These are phyloP conservation scores for Myrmecophaga tridactyla DNA, from an alignment of 2,113 vertebrate genomes.

Conservation along the genomic window DNA sequence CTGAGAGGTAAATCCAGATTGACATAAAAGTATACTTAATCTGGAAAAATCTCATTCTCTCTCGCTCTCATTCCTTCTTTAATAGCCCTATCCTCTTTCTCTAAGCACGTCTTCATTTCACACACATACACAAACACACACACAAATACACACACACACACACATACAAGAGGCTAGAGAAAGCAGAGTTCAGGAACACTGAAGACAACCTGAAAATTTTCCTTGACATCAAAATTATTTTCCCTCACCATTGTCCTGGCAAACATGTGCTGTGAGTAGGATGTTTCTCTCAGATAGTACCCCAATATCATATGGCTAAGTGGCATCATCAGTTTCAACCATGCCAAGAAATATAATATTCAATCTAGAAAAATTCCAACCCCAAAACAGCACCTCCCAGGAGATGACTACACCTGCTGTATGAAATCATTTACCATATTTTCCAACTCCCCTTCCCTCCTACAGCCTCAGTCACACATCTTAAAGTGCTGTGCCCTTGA, in stretches of 20 bases:
- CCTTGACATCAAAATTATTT: not conserved
- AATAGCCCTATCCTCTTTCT: not conserved
- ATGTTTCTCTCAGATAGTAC: not conserved
- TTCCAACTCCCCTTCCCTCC: conserved; percentile 74
- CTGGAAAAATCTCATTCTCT: not conserved
- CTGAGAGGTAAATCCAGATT: not conserved
- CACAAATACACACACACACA: not conserved
- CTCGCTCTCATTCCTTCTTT: not conserved
- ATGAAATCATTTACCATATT: conserved; percentile 72
- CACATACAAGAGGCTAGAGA: not conserved
- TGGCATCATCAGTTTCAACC: conserved; percentile 19
- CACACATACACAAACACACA: not conserved
- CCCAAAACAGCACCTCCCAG: conserved; percentile 71
- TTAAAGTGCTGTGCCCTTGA: conserved; percentile 59
- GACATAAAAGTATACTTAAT: not conserved
- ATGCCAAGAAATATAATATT: conserved; percentile 54
- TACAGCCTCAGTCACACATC: conserved; percentile 61
- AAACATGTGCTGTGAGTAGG: conserved; percentile 20
- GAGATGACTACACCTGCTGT: conserved; percentile 64
- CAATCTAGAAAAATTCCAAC: conserved; percentile 58
- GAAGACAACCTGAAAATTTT: conserved; percentile 21
- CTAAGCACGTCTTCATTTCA: too few relatives aligned
- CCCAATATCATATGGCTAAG: not conserved
- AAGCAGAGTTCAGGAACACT: not conserved
- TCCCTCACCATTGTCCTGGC: not conserved